Percentiles rank a stretch among this genome's conserved stretches.
Evolutionary conservation across 2,888 invertebrate genomes (phyloP).

Genomic region (Maniola hyperantus): DNA sequence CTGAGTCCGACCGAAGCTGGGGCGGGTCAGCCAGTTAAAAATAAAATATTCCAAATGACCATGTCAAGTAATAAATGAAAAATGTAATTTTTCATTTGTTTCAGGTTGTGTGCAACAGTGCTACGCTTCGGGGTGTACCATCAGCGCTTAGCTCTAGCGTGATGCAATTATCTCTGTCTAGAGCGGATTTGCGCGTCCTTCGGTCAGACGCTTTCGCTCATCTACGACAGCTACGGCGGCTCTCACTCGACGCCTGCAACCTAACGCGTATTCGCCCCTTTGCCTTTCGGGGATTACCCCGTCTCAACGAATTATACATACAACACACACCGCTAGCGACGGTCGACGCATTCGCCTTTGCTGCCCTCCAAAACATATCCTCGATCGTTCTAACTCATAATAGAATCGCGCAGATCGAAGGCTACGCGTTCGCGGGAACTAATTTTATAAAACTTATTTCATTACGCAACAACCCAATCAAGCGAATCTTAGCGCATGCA

Average conservation of each 20-base stretch:
- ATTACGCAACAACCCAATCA: slow-evolving; percentile 91
- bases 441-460: slow-evolving; percentile 91
- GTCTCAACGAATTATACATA: slow-evolving; percentile 90
- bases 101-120: slow-evolving; percentile 94
- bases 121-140: slow-evolving; percentile 90
- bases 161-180: slow-evolving; percentile 92
- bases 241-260: slow-evolving; percentile 94
- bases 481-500: slow-evolving; percentile 90
- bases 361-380: slow-evolving; percentile 91
- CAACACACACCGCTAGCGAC: slow-evolving; percentile 92
- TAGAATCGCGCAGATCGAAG: slow-evolving; percentile 86
- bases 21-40: no score
- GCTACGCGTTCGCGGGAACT: slow-evolving; percentile 93
- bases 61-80: no score
- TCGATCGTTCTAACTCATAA: slow-evolving; percentile 87
- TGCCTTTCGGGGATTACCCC: slow-evolving; percentile 91
- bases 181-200: slow-evolving; percentile 91
- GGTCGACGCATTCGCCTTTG: slow-evolving; percentile 92
- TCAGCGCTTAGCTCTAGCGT: slow-evolving; percentile 89
- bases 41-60: no score
- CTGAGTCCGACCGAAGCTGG: no score
- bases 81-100: slow-evolving; percentile 46
- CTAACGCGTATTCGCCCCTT: slow-evolving; percentile 91
- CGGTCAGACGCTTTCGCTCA: slow-evolving; percentile 92
- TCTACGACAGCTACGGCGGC: slow-evolving; percentile 89